phyloP scores from a whole-genome alignment of 2,113 vertebrate genomes.

The Daphoenositta chrysoptera region DNA sequence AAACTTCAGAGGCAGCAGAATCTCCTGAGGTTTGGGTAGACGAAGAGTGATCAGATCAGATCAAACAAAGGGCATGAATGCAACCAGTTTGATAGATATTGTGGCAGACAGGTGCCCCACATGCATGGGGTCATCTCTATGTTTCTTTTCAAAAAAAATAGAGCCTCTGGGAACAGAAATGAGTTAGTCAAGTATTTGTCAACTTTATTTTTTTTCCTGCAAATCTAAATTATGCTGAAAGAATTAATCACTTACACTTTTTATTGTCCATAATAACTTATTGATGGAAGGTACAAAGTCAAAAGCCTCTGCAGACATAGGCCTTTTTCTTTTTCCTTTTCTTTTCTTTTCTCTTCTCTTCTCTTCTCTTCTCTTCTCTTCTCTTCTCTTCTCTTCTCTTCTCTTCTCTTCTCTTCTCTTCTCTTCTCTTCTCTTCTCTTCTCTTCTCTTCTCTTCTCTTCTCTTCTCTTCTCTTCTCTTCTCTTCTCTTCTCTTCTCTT shows the following conservation, averaged over 20 bases:
- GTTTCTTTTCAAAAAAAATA: neutral
- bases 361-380: neutral
- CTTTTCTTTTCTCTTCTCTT: neutral
- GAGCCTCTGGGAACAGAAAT: neutral
- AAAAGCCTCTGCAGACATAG: neutral
- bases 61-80: neutral
- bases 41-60: neutral
- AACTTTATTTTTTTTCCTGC: no score
- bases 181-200: no score
- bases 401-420: neutral
- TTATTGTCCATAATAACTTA: no score
- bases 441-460: neutral
- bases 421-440: neutral
- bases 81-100: neutral
- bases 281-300: neutral
- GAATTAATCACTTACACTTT: neutral
- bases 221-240: neutral
- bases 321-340: no score
- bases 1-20: neutral
- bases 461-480: neutral
- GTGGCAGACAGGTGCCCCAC: fast-evolving
- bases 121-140: neutral
- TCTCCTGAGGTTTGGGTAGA: neutral
- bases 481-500: neutral
- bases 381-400: neutral